Evolutionary conservation across 2,888 invertebrate genomes (phyloP), one percentile per base, ranked within the genome.

Genomic region (Cantharis nigra): DNA sequence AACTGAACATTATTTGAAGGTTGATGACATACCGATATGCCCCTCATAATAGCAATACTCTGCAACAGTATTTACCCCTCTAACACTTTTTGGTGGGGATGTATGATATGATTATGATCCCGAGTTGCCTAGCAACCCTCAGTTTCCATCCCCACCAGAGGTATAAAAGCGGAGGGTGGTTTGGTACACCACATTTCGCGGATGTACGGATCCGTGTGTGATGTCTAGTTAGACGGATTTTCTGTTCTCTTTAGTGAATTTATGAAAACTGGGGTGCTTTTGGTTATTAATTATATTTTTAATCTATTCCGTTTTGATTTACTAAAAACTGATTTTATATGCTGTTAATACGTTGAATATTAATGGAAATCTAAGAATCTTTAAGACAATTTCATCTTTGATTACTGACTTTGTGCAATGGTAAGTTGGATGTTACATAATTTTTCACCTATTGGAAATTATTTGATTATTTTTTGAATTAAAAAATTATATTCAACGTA

Each of bases 51-150:
- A 79, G 79, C 79, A 77, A 77, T 79, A 77, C 79, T 77, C 79
- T 79, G 77, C 76, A 79, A 79, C 79, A 79, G 77, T 77, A 76
- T 75, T 77, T 77, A 79, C 79, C 79, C 79, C 79, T 77, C 79
- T 75, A 75, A 71, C 70, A 33, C 70, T 63, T 69, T 62, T 71
- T 74, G 78, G 78, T 76, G 81, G 83, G 83, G 81, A 84, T 83
- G 85, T 85, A 87, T 87, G 87, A 88, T 88, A 88, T 88, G 88
- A 88, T 88, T 88, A 88, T 88, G 87, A 88, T 87, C 87, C 87
- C 84, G 82, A 84, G 88, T 88, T 87, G 87, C 88, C 82, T 84
- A 83, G 87, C 81, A 86, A 88, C 87, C 86, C 87, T 86, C 87
- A 87, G 87, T 86, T 85, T 87, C 86, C 85, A 86, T 85, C 86